Evolutionary conservation across 2,797 vertebrate genomes (phyloP).

Genomic region (Takifugu rubripes): DNA sequence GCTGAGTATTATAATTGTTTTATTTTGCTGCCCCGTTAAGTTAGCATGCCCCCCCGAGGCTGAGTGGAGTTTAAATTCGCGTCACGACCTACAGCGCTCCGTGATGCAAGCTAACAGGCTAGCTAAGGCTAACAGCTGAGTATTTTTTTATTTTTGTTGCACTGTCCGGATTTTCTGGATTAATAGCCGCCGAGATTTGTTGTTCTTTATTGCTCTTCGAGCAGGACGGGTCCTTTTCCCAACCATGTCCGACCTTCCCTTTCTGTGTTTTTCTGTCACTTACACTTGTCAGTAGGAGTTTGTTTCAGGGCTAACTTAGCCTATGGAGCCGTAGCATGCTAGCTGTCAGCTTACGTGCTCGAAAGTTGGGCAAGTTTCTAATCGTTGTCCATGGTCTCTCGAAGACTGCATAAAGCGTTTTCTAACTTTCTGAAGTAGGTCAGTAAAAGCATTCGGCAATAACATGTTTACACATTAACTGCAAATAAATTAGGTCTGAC

Average conservation of each 20-base stretch:
- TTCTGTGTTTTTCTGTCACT: constrained; percentile 35
- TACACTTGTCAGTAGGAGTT: constrained; percentile 55
- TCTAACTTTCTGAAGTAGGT: rapidly evolving
- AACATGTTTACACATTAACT: constrained; percentile 1
- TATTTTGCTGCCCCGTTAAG: constrained; percentile 33
- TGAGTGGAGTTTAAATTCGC: constrained; percentile 37
- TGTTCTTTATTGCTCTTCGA: rapidly evolving
- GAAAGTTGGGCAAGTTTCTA: constrained; percentile 56
- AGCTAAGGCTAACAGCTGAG: constrained; percentile 71
- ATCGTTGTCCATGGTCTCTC: neutral
- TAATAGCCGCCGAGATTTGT: neutral
- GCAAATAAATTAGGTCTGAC: constrained; percentile 5
- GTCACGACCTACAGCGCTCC: constrained; percentile 65
- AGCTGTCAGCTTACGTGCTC: constrained; percentile 53
- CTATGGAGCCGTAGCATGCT: constrained; percentile 55
- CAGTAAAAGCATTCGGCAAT: no score
- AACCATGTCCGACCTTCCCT: neutral
- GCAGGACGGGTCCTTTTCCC: neutral
- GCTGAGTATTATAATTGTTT: neutral
- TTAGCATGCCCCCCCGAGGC: constrained; percentile 30
- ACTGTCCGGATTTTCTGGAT: constrained; percentile 24
- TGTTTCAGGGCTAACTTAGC: constrained; percentile 61
- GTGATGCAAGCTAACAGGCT: constrained; percentile 69
- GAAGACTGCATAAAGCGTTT: neutral
- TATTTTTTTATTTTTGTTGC: constrained; percentile 64